Base-by-base conservation (phyloP, 2,888 invertebrate species). In the Aplocera efformata region DNA sequence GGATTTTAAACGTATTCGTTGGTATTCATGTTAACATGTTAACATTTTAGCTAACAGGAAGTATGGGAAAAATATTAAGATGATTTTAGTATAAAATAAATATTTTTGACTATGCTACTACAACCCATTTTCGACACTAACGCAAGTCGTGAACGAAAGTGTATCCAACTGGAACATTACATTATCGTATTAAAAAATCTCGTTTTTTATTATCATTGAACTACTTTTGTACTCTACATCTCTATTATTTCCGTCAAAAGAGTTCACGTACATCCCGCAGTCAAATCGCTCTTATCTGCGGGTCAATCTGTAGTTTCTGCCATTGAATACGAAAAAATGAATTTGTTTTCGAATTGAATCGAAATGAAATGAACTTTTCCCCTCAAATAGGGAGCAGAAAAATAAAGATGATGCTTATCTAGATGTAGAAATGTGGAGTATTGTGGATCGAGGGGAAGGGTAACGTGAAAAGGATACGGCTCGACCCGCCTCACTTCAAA, bases 401-500 rank as follows among this genome's bases (percentile, higher is more conserved):
- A 77, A 78, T 79, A 78, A 76, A 78, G 76, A 80, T 78, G 72
- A 60, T 70, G 65, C 78, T 83, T 83, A 85, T 86, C 85, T 80
- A 77, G 85, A 86, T 86, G 81, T 76, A 74, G 76, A 72, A 79
- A 68, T 65, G 72, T 55, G 41, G 73, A 77, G 81, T 76, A 78
- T 79, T 79, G 79, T 79, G 81, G 79, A 79, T 81, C 78, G 72
- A 79, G 77, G 78, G 83, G 80, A 79, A 81, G 85, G 86, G 85
- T 78, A 62, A 74, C 60, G 71, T 81, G 81, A 84, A 82, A 83
- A 75, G 81, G 80, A 83, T 83, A 80, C 78, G 75, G 68, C 70
- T 64, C 72, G 69, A 69, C 72, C 72, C 74, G 63, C 66, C 73
- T 79, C 79, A 78, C 83, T 86, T 84, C 73, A 85, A 78, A 82